phyloP scores from a whole-genome alignment of 2,797 vertebrate species.

The Lutra lutra region DNA sequence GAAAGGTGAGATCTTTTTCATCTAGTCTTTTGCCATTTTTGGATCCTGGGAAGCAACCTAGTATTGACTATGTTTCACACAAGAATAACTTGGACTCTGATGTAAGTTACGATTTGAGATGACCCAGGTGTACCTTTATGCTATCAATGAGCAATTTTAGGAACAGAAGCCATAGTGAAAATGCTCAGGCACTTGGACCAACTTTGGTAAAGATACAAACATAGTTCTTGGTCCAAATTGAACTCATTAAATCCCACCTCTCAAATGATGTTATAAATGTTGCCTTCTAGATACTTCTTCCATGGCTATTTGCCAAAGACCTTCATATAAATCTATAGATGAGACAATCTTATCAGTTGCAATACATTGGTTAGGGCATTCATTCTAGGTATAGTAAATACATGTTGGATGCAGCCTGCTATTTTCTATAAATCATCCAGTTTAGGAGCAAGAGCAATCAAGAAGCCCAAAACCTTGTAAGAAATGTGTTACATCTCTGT shows the following conservation, averaged over 20 bases:
- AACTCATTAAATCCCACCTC: conserved; percentile 64
- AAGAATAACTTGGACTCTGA: conserved; percentile 37
- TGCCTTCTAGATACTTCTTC: conserved; percentile 37
- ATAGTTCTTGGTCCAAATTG: conserved; percentile 45
- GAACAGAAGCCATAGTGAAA: not conserved
- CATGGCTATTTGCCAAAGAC: conserved; percentile 48
- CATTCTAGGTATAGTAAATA: not conserved
- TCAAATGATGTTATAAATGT: conserved; percentile 50
- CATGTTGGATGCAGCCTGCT: not conserved
- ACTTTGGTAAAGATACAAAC: conserved; percentile 55
- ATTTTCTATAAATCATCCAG: conserved; percentile 44
- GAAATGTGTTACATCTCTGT: not conserved
- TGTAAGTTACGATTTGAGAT: conserved; percentile 51
- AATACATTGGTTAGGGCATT: conserved; percentile 47
- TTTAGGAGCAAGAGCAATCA: conserved; percentile 22
- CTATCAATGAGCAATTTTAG: conserved; percentile 33
- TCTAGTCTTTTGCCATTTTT: not conserved
- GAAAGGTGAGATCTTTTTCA: not conserved
- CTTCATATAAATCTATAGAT: conserved; percentile 53
- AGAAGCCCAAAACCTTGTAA: conserved; percentile 20
- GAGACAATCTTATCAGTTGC: conserved; percentile 51
- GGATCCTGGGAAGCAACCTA: not conserved
- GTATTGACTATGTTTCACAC: conserved; percentile 36
- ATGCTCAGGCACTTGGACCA: conserved; percentile 45
- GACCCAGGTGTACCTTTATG: not conserved